These are phyloP conservation scores for Oxystoma pomonae DNA, from an alignment of 2,888 invertebrate species.

Conservation along the genomic window DNA sequence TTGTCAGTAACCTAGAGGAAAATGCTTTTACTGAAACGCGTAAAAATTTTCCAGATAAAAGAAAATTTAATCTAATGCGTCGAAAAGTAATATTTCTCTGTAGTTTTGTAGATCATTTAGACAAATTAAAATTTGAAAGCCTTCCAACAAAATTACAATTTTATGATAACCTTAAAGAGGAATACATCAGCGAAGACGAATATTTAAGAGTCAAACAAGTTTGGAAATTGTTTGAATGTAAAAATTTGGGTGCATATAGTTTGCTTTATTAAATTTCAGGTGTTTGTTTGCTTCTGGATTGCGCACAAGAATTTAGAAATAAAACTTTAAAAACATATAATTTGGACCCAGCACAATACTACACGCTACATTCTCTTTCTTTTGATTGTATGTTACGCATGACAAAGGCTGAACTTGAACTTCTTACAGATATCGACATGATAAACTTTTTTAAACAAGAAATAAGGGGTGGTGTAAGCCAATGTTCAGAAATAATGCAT, in stretches of 20 bases:
- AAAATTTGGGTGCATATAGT: no score
- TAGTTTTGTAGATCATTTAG: slow-evolving; percentile 1
- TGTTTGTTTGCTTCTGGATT: slow-evolving; percentile 15
- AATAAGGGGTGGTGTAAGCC: slow-evolving; percentile 6
- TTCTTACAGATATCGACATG: no score
- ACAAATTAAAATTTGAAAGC: not conserved
- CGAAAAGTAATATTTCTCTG: no score
- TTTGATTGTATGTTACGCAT: no score
- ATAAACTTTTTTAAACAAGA: no score
- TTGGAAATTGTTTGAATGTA: no score
- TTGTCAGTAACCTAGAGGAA: not conserved
- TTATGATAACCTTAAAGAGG: not conserved
- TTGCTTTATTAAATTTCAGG: no score
- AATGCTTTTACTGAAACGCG: not conserved
- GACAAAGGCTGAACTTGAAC: no score
- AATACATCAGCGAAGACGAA: no score
- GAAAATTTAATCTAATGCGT: not conserved
- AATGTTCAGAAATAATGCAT: slow-evolving; percentile 5
- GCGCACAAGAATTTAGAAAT: slow-evolving; percentile 23
- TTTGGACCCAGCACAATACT: slow-evolving; percentile 25
- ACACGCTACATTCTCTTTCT: no score
- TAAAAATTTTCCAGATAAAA: not conserved
- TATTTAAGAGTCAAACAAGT: no score
- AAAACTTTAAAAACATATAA: no score
- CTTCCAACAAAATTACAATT: not conserved